Percentiles rank a stretch among this genome's conserved stretches.
These are phyloP conservation scores for Drosophila hydei DNA, from an alignment of 1,140 invertebrate genomes.

Conservation along the genomic window DNA sequence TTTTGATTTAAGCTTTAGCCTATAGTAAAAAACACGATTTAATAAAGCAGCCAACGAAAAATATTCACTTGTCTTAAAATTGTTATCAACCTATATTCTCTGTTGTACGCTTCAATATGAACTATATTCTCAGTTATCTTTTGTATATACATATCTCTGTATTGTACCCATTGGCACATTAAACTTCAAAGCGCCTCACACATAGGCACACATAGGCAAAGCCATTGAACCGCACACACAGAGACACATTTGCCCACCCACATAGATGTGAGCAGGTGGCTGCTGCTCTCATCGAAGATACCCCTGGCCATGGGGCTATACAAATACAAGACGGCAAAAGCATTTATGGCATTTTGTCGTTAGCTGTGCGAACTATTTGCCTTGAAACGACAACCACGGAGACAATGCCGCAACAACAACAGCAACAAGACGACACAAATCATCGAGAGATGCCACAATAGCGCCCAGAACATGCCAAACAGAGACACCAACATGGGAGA, in stretches of 20 bases:
- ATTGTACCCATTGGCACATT: conserved; percentile 13
- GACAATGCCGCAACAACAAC: conserved; percentile 47
- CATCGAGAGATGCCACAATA: conserved; percentile 43
- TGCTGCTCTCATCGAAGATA: background rate
- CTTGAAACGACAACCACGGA: conserved; percentile 57
- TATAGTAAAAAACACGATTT: too few species aligned
- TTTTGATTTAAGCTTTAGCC: too few species aligned
- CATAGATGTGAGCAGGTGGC: conserved; percentile 3
- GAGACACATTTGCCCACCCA: background rate
- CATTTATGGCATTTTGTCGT: conserved; percentile 67
- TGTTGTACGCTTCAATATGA: too few species aligned
- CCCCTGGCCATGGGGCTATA: conserved; percentile 8
- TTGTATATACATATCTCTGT: background rate
- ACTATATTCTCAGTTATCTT: background rate
- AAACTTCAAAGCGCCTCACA: conserved; percentile 30
- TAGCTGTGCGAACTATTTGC: conserved; percentile 62
- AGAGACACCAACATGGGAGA: conserved; percentile 4
- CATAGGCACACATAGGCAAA: background rate
- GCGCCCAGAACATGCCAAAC: conserved; percentile 29
- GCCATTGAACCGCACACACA: conserved; percentile 2
- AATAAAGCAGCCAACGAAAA: too few species aligned
- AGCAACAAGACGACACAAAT: conserved; percentile 40
- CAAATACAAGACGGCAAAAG: conserved; percentile 57
- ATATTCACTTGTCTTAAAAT: too few species aligned
- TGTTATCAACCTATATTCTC: background rate